A percentile compares a stretch with the other conserved stretches of the same genome.
Evolutionary conservation across 2,888 invertebrate species (phyloP).

Genomic region (Chromoteleia sp.): DNA sequence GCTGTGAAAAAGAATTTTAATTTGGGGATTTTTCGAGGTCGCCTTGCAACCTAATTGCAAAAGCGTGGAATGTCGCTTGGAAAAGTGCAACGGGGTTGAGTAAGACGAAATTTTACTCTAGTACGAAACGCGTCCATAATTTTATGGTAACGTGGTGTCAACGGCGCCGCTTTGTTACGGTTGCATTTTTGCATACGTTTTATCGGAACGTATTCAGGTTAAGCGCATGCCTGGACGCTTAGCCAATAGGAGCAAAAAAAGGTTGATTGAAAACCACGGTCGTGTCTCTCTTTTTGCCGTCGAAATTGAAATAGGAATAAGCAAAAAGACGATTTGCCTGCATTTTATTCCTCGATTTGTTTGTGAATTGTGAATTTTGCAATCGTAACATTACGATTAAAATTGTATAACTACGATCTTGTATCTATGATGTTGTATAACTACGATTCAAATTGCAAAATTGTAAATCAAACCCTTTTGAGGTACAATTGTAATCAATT

Average conservation of each 20-base stretch:
- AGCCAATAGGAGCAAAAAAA: conserved; percentile 40
- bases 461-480: no score
- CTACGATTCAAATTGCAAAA: no score
- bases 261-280: conserved; percentile 27
- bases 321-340: no score
- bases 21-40: background rate
- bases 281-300: conserved; percentile 16
- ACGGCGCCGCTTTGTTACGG: conserved; percentile 47
- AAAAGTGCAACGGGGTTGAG: conserved; percentile 29
- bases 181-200: conserved; percentile 59
- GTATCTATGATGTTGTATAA: no score
- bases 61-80: conserved; percentile 2
- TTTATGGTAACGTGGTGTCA: conserved; percentile 25
- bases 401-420: no score
- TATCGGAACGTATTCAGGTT: conserved; percentile 48
- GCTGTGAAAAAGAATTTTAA: no score
- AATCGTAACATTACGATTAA: no score
- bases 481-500: no score
- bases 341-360: no score
- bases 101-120: conserved; percentile 32
- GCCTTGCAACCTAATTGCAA: background rate
- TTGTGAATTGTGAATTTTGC: background rate
- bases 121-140: conserved; percentile 46
- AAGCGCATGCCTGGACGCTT: conserved; percentile 48
- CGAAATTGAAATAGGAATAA: conserved; percentile 16